These are phyloP conservation scores for Cheiracanthium punctorium DNA, from an alignment of 2,888 invertebrate genomes.

Conservation along the genomic window DNA sequence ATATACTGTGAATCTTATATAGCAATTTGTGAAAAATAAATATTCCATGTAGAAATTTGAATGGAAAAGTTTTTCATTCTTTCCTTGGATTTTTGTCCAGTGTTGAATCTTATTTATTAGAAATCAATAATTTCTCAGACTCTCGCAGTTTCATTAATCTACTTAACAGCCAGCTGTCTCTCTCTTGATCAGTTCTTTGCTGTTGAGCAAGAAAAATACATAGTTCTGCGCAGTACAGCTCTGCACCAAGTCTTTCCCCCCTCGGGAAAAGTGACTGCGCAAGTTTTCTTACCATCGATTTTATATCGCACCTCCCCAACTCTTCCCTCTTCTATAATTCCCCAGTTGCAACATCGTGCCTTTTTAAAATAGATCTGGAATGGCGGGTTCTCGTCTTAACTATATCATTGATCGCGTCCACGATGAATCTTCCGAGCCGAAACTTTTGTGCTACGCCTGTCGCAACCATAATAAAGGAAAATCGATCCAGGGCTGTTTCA, in stretches of 20 bases:
- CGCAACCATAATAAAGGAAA: no score
- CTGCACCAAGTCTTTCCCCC: not conserved
- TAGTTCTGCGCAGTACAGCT: not conserved
- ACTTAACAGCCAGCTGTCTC: conserved; percentile 8
- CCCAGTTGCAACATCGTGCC: not conserved
- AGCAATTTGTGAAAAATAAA: no score
- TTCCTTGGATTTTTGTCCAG: no score
- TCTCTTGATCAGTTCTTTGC: not conserved
- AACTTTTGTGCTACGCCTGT: no score
- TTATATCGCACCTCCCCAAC: not conserved
- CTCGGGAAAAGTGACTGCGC: not conserved
- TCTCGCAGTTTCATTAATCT: not conserved
- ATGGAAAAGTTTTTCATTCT: no score
- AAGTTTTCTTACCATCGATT: not conserved
- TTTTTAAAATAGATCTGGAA: not conserved
- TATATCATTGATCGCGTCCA: not conserved
- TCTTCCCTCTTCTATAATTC: not conserved
- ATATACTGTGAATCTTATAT: no score
- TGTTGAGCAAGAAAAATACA: not conserved
- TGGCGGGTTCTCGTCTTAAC: not conserved
- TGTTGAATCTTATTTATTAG: not conserved
- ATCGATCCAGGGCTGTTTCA: no score
- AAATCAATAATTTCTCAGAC: not conserved
- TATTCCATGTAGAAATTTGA: no score
- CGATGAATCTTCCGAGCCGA: no score